phyloP scores from a whole-genome alignment of 1,140 invertebrate genomes.

The Zaprionus ghesquierei region DNA sequence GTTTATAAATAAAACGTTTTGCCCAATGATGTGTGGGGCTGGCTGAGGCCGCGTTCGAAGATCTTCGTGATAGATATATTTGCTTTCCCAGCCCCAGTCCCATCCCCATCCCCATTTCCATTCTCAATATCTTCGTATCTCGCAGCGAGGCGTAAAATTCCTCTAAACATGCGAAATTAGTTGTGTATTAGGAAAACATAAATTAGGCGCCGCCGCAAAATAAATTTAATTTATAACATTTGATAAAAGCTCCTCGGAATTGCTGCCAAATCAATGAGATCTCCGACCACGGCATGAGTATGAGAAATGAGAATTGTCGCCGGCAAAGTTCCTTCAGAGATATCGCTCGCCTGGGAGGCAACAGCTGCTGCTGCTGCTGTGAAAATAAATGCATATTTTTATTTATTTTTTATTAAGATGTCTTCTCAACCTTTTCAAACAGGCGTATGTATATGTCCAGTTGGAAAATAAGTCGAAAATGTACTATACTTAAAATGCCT shows the following conservation, averaged over 20 bases:
- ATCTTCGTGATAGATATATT: not conserved
- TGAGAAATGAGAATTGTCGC: conserved; percentile 1
- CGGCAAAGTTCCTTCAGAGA: conserved; percentile 8
- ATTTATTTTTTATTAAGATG: conserved; percentile 8
- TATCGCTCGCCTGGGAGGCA: conserved; percentile 9
- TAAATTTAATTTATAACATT: conserved; percentile 72
- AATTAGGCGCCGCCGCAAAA: conserved; percentile 63
- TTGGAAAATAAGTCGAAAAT: not conserved
- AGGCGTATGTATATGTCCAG: not conserved
- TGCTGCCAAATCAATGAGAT: conserved; percentile 52
- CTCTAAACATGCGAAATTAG: conserved; percentile 66
- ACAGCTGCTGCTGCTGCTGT: conserved; percentile 19
- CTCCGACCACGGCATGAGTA: not conserved
- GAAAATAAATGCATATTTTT: not conserved
- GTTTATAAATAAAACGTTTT: conserved; percentile 82
- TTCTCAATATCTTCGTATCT: conserved; percentile 16
- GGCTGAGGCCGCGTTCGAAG: not conserved
- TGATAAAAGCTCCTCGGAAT: conserved; percentile 54
- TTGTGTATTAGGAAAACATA: conserved; percentile 76
- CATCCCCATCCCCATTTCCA: not conserved
- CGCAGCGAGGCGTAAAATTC: conserved; percentile 5
- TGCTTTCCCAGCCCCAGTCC: not conserved
- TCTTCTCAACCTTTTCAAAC: not conserved
- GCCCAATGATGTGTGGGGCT: conserved; percentile 56
- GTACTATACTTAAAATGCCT: too few relatives aligned